Conservation (phyloP, 2,797 vertebrate species). For the Xenopus petersii region DNA sequence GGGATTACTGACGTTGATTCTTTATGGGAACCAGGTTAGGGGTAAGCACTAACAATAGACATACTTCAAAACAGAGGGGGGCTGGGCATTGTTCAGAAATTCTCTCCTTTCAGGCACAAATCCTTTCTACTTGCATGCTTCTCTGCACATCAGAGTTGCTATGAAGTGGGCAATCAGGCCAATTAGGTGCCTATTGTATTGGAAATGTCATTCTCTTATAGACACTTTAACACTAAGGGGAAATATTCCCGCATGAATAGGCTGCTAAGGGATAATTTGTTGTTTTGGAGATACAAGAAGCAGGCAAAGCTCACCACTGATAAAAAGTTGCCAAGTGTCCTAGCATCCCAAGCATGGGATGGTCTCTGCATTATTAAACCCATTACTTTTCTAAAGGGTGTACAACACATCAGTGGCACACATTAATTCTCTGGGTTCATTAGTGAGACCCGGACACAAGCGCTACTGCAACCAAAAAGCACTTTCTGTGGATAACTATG, state of each 20-base stretch:
- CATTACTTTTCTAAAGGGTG: neutral
- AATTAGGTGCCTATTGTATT: conserved; percentile 21
- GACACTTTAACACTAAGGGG: neutral
- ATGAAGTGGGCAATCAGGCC: conserved; percentile 11
- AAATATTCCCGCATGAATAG: neutral
- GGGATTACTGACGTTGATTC: neutral
- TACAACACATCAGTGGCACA: neutral
- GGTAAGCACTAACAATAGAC: neutral
- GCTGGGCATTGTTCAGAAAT: conserved; percentile 3
- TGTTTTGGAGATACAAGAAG: conserved; percentile 10
- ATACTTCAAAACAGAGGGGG: neutral
- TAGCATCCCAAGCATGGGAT: neutral
- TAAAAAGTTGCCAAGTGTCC: neutral
- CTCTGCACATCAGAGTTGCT: conserved; percentile 10
- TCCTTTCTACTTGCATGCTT: conserved; percentile 15
- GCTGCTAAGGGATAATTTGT: neutral
- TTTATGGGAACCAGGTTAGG: neutral
- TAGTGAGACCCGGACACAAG: too few relatives aligned
- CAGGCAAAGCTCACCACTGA: neutral
- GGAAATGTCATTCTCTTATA: neutral
- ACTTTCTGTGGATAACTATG: too few relatives aligned
- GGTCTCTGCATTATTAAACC: neutral
- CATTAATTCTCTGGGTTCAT: too few relatives aligned
- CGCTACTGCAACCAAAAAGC: too few relatives aligned
- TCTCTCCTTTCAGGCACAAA: conserved; percentile 1